Base-by-base conservation (phyloP, 2,888 invertebrate genomes). In the Saturnia japonica region DNA sequence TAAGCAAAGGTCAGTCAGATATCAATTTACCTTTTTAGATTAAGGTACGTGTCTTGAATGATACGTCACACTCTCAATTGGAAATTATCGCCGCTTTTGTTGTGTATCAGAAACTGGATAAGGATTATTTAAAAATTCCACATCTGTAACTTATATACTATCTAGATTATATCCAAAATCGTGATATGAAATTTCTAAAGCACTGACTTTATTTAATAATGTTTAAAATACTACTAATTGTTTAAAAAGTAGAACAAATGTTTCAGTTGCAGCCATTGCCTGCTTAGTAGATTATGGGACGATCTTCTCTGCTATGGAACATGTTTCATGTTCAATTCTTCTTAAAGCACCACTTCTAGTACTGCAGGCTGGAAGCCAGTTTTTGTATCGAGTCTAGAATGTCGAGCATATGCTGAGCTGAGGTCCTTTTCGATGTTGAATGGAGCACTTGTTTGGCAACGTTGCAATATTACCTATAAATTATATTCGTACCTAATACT, bases 21-120 rank as follows among this genome's bases (percentile, higher is more conserved):
- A 60, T 28, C 28, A 60, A 28, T 60, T 60, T 28, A 60, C 57
- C 57, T 60, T 60, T 60, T 60, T 60, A 60, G 57, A 60, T 60
- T 60, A 60, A 60, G 28, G 57, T 25, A 60, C 57, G 57, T 60
- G 57, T 28, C 57, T 60, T 2, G 57, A 60, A 60, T 60, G 28
- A 60, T 60, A 60, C 57, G 57, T 60, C 25, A 60, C 57, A 60
- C 28, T 60, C 6, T 60, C 57, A 25, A 60, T 60, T 25, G 28
- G 57, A 60, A 12, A 60, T 28, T 60, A 60, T 60, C 57, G 2
- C 57, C 57, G 2, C 57, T 14, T 60, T 60, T 9, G 57, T 60
- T 25, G 28, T 60, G 14, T 60, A 28, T 14, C 28, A 12, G 57
- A 25, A 57, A 25, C 11, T 25, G 28, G 57, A 14, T 28, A 28